Percentiles rank a stretch among this genome's conserved stretches.
These are phyloP conservation scores for Takifugu ocellatus DNA, from an alignment of 2,797 vertebrate genomes.

Conservation along the genomic window DNA sequence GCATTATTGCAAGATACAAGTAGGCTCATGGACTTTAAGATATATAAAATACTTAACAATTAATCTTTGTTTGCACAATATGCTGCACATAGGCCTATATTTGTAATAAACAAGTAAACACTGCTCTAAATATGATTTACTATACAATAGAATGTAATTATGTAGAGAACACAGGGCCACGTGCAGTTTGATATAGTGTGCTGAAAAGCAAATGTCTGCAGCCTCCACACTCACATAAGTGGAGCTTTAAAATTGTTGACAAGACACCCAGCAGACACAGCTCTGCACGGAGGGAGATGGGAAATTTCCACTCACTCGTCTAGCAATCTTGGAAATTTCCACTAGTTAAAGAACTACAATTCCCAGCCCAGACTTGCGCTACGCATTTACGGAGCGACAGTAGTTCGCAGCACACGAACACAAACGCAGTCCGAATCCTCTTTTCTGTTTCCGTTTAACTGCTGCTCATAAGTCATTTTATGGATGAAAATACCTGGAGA, in stretches of 20 bases:
- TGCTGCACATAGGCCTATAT: no score
- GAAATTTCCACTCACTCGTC: constrained; percentile 63
- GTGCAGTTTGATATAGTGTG: background rate
- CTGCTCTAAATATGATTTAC: no score
- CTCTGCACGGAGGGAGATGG: constrained; percentile 32
- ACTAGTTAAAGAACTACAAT: constrained; percentile 50
- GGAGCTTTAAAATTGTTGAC: constrained; percentile 21
- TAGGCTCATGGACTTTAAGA: no score
- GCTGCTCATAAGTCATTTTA: no score
- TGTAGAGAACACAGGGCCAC: background rate
- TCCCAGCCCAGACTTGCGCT: constrained; percentile 58
- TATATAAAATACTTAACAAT: no score
- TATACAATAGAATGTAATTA: no score
- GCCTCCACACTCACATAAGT: constrained; percentile 15
- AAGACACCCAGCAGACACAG: constrained; percentile 33
- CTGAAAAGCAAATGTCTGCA: background rate
- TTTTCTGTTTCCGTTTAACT: no score
- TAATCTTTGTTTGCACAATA: no score
- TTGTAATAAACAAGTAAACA: no score
- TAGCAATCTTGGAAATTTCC: constrained; percentile 61
- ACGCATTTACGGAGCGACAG: constrained; percentile 5
- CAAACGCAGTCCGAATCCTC: no score
- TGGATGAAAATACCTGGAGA: no score
- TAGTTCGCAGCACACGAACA: background rate
- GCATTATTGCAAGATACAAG: no score